A percentile compares a stretch with the other conserved stretches of the same genome.
These are phyloP conservation scores for Hoplias malabaricus DNA, from an alignment of 2,113 vertebrate species.

Conservation along the genomic window DNA sequence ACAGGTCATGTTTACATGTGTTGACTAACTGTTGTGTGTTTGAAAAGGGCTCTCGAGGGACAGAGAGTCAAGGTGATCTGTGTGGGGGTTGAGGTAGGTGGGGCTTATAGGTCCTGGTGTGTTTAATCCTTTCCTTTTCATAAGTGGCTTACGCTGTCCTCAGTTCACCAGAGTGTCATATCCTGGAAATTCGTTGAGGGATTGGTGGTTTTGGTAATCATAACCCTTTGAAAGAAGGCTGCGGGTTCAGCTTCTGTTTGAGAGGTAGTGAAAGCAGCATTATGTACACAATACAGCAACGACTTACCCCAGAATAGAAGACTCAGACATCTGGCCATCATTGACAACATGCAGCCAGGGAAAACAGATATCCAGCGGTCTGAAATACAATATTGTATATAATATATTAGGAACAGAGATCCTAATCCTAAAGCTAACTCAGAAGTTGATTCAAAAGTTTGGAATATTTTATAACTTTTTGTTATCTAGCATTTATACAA, in stretches of 20 bases:
- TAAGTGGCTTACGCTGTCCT: constrained; percentile 30
- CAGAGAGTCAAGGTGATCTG: constrained; percentile 38
- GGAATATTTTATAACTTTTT: not conserved
- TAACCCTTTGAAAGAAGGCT: constrained; percentile 14
- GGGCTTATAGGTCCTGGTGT: constrained; percentile 7
- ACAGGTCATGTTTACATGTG: constrained; percentile 31
- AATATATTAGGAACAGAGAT: not conserved
- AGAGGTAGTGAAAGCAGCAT: not conserved
- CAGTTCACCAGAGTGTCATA: constrained; percentile 11
- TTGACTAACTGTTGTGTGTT: constrained; percentile 27
- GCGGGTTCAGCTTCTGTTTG: constrained; percentile 15
- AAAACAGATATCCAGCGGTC: constrained; percentile 48
- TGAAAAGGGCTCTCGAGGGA: constrained; percentile 17
- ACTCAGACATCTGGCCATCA: constrained; percentile 54
- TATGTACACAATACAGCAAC: not conserved
- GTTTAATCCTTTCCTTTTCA: constrained; percentile 42
- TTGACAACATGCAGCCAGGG: constrained; percentile 39
- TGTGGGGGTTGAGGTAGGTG: not conserved
- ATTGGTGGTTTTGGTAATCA: constrained; percentile 19
- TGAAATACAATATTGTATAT: constrained; percentile 50
- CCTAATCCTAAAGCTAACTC: no score
- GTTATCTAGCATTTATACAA: no score
- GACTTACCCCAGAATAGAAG: constrained; percentile 72
- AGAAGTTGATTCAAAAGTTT: no score
- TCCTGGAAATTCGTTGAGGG: not conserved